phyloP scores from a whole-genome alignment of 2,888 invertebrate genomes.

The Rhagophthalmus giganteus region DNA sequence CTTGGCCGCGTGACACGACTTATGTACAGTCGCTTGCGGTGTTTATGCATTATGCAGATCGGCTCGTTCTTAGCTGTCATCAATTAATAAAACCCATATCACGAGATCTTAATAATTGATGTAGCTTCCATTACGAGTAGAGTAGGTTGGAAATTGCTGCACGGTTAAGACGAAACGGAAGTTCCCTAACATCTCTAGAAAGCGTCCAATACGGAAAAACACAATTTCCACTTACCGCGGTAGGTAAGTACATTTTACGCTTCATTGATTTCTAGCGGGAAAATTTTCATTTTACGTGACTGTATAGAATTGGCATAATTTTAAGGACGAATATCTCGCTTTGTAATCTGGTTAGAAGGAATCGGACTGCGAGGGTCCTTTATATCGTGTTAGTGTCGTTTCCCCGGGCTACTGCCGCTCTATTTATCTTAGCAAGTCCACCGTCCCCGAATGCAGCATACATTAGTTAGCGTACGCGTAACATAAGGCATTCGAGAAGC shows the following conservation, averaged over 20 bases:
- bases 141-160: slow-evolving; percentile 23
- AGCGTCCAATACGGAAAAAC: slow-evolving; percentile 2
- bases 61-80: slow-evolving; percentile 53
- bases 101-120: slow-evolving; percentile 56
- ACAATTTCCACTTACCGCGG: slow-evolving; percentile 8
- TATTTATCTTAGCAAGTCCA: slow-evolving; percentile 55
- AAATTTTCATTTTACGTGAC: slow-evolving; percentile 34
- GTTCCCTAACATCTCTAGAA: slow-evolving; percentile 20
- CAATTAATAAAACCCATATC: slow-evolving; percentile 59
- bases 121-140: slow-evolving; percentile 49
- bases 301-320: slow-evolving; percentile 39
- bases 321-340: slow-evolving; percentile 44
- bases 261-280: slow-evolving; percentile 13
- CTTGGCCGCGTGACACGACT: slow-evolving; percentile 41
- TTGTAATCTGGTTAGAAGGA: slow-evolving; percentile 52
- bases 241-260: slow-evolving; percentile 5
- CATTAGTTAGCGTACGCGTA: slow-evolving; percentile 49
- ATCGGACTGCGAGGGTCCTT: slow-evolving; percentile 48
- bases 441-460: slow-evolving; percentile 47
- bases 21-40: slow-evolving; percentile 36
- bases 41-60: slow-evolving; percentile 53
- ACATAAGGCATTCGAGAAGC: slow-evolving; percentile 50
- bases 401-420: slow-evolving; percentile 51
- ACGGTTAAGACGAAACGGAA: slow-evolving; percentile 31
- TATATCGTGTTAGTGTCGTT: slow-evolving; percentile 54